Base-by-base conservation (phyloP, 2,797 vertebrate genomes). In the Mycteria americana region DNA sequence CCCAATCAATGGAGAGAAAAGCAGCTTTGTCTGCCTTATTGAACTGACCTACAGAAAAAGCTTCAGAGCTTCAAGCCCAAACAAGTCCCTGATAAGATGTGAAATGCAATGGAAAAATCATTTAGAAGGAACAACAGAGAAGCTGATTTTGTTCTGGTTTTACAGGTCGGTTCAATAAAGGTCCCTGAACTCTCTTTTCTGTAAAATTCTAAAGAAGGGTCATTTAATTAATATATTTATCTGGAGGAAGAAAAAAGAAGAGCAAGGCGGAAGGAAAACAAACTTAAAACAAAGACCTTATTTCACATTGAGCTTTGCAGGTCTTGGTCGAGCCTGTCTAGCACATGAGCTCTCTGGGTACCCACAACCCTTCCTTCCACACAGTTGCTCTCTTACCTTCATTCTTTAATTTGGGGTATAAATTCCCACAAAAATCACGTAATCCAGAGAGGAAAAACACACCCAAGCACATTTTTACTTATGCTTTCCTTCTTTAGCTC, bases 31-130 rank as follows among this genome's bases (percentile, higher is more conserved):
- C 91, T 95, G 83, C 83, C 93, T 91, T 95, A 97, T 96, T 96
- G 96, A 97, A 94, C 82, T 96, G 89, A 97, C 91, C 97, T 96
- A 72, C 94, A 96, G 92, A 95, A 94, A 97, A 97, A 95, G 74
- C 94, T 91, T 92, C 84, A 82, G 86, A 93, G 86, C 74, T 97
- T 95, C 96, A 93, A 95, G 93, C 92, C 94, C 92, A 96, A 93
- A 93, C 93, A 95, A 94, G 96, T 92, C 92, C 80, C 89, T 91
- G 93, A 97, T 97, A 97, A 97, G 91, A 94, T 92, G 96, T 96
- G 96, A 97, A 96, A 97, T 93, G 95, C 96, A 94, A 95, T 85
- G 95, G 96, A 97, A 97, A 96, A 97, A 97, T 97, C 95, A 97
- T 95, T 95, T 96, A 92, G 79, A 68, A 85, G 79, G 93, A 97